phyloP scores from a whole-genome alignment of 2,113 vertebrate genomes.

The Bungarus multicinctus region DNA sequence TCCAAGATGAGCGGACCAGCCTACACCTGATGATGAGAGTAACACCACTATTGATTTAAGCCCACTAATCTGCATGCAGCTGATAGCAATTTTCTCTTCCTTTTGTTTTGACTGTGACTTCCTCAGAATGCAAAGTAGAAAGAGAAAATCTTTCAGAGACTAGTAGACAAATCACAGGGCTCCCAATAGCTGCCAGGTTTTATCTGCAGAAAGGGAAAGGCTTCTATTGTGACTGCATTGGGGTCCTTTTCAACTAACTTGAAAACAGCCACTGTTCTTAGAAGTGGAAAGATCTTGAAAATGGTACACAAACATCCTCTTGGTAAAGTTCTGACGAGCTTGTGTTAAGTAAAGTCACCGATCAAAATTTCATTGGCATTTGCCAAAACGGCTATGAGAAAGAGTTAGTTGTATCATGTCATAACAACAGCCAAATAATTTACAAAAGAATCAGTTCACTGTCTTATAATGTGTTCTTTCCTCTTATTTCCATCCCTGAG shows the following conservation, averaged over 20 bases:
- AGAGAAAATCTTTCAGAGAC: background rate
- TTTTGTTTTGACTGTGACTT: background rate
- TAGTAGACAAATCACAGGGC: background rate
- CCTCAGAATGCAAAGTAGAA: background rate
- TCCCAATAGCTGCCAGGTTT: background rate
- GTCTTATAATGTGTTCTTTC: background rate
- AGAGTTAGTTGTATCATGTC: background rate
- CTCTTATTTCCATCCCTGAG: background rate
- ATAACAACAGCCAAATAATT: background rate
- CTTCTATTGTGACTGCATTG: background rate
- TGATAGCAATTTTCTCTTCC: background rate
- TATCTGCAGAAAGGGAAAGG: background rate
- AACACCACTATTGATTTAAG: background rate
- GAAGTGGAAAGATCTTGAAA: background rate
- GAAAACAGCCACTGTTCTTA: background rate
- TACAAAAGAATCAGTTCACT: background rate
- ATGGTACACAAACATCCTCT: background rate
- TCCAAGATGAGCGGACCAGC: background rate
- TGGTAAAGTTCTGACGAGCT: background rate
- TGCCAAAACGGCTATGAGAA: background rate
- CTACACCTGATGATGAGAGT: background rate
- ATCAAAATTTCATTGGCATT: background rate
- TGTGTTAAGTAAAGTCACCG: background rate
- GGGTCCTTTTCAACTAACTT: rapidly evolving
- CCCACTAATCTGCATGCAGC: background rate